Conservation (phyloP, 2,797 vertebrate genomes). For the Peromyscus aztecus region DNA sequence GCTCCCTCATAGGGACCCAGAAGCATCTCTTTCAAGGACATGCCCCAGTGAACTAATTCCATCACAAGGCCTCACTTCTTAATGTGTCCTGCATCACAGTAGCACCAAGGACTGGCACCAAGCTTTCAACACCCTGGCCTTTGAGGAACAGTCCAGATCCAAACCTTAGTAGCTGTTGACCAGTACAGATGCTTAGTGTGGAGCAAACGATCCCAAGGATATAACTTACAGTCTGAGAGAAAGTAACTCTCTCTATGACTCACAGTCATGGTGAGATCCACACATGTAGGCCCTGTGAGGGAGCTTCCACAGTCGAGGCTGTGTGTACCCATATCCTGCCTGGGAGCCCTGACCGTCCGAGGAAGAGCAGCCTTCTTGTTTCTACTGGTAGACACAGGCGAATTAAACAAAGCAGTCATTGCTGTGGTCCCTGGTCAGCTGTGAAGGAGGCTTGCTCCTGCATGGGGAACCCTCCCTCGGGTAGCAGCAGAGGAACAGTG, state of each 20-base stretch:
- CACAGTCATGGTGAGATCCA: no score
- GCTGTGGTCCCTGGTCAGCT: rapidly evolving
- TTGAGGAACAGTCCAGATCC: not conserved
- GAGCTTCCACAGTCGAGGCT: rapidly evolving
- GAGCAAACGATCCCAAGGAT: not conserved
- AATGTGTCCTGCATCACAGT: no score
- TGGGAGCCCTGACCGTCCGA: rapidly evolving
- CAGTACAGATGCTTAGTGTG: not conserved
- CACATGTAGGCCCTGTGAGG: rapidly evolving
- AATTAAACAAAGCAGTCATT: not conserved
- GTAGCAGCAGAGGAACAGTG: not conserved
- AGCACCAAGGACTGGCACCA: not conserved
- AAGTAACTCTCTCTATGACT: no score
- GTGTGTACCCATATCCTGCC: not conserved
- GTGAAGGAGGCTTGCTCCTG: rapidly evolving
- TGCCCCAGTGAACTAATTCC: not conserved
- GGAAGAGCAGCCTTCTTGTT: not conserved
- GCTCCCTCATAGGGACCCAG: not conserved
- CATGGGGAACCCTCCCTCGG: rapidly evolving
- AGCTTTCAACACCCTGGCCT: not conserved
- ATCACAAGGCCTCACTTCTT: not conserved
- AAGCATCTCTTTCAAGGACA: not conserved
- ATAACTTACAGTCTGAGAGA: not conserved
- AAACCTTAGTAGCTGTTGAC: not conserved
- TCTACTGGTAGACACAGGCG: not conserved